Evolutionary conservation across 2,888 invertebrate species (phyloP).

Genomic region (Plebejus melissa): DNA sequence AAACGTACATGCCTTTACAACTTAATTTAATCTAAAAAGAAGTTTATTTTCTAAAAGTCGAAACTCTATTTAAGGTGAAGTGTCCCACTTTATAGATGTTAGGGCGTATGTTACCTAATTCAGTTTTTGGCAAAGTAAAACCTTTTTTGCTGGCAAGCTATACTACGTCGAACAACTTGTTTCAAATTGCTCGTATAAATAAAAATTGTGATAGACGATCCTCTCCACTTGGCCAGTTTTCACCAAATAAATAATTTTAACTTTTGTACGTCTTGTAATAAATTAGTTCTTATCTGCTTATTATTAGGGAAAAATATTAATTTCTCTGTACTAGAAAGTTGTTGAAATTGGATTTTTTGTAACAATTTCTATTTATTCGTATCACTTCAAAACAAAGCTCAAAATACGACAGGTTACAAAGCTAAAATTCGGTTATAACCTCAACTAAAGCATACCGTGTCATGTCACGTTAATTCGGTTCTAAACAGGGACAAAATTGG

Average conservation of each 20-base stretch:
- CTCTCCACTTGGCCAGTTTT: neutral
- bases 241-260: neutral
- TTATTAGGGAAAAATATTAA: neutral
- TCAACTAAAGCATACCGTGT: neutral
- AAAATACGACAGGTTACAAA: neutral
- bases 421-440: neutral
- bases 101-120: neutral
- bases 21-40: too few relatives aligned
- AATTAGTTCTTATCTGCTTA: neutral
- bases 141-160: slow-evolving; percentile 19
- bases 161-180: slow-evolving; percentile 4
- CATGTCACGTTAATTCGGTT: neutral
- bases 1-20: too few relatives aligned
- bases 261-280: neutral
- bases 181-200: slow-evolving; percentile 6
- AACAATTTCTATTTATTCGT: neutral
- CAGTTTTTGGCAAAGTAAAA: slow-evolving; percentile 19
- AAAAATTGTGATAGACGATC: slow-evolving; percentile 23
- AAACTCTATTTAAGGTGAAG: neutral
- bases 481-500: neutral
- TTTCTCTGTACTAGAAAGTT: neutral
- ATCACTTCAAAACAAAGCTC: neutral
- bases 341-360: neutral
- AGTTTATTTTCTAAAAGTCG: too few relatives aligned
- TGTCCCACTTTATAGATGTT: neutral